These are phyloP conservation scores for Phylloscopus whistleri DNA, from an alignment of 2,113 vertebrate species.

Conservation along the genomic window DNA sequence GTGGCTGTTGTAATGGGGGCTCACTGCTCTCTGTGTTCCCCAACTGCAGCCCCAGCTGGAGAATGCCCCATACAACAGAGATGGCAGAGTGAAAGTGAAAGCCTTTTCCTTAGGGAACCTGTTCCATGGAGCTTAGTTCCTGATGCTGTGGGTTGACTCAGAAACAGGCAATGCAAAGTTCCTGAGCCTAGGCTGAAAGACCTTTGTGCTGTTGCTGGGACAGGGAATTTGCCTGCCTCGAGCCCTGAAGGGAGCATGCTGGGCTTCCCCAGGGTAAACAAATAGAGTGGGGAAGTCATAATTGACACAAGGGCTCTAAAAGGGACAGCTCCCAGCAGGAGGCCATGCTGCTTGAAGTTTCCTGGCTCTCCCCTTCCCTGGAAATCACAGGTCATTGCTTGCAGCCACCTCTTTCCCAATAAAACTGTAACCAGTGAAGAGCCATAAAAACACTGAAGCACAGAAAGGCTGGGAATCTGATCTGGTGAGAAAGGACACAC, in stretches of 20 bases:
- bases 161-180: neutral
- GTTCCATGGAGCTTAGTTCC: neutral
- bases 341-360: slow-evolving; percentile 29
- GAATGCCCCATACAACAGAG: neutral
- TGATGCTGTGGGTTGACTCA: neutral
- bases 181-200: neutral
- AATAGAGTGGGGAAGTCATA: slow-evolving; percentile 44
- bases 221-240: neutral
- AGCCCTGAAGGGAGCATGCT: neutral
- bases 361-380: slow-evolving; percentile 13
- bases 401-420: slow-evolving; percentile 24
- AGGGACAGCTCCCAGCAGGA: slow-evolving; percentile 20
- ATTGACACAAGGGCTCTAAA: slow-evolving; percentile 65
- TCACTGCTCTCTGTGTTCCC: neutral
- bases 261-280: slow-evolving; percentile 42
- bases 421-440: slow-evolving; percentile 39
- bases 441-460: slow-evolving; percentile 39
- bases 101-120: neutral
- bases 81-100: neutral
- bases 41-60: neutral
- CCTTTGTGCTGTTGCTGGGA: neutral
- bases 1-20: neutral
- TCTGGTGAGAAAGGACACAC: neutral
- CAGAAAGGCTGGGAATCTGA: neutral
- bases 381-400: slow-evolving; percentile 51